phyloP scores from a whole-genome alignment of 2,888 invertebrate genomes.

The Caenorhabditis virilis region DNA sequence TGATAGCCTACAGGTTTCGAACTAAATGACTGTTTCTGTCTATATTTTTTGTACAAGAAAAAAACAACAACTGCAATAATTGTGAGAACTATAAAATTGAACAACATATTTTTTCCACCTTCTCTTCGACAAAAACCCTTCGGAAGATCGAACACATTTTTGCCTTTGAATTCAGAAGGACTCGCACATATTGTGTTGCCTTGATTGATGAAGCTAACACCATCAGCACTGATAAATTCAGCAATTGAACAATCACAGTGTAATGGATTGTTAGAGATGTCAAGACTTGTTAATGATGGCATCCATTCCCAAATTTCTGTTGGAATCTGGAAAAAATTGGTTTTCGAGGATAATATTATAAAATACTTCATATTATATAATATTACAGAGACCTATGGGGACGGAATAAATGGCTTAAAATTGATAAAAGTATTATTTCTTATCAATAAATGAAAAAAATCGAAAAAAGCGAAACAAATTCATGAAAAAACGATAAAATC shows the following conservation, averaged over 20 bases:
- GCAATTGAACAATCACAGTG: constrained; percentile 49
- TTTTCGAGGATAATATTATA: no score
- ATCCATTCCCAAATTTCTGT: constrained; percentile 45
- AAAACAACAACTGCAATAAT: constrained; percentile 24
- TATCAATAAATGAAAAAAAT: no score
- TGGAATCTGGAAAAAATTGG: constrained; percentile 45
- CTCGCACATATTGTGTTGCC: constrained; percentile 42
- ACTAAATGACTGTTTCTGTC: constrained; percentile 14
- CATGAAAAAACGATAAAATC: no score
- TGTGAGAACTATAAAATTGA: constrained; percentile 13
- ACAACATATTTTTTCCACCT: constrained; percentile 10
- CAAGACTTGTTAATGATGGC: constrained; percentile 39
- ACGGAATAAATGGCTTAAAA: no score
- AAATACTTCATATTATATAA: no score
- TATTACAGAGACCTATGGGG: no score
- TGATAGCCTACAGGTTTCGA: constrained; percentile 27
- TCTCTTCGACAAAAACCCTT: constrained; percentile 17
- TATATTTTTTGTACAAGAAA: constrained; percentile 20
- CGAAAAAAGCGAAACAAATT: no score
- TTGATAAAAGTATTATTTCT: no score
- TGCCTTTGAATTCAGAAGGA: constrained; percentile 30
- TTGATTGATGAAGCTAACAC: constrained; percentile 49
- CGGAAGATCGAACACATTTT: constrained; percentile 27
- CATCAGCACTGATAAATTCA: constrained; percentile 41
- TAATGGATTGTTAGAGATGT: constrained; percentile 54